Base-by-base conservation (phyloP, 2,888 invertebrate species). In the Drosophila emarginata region DNA sequence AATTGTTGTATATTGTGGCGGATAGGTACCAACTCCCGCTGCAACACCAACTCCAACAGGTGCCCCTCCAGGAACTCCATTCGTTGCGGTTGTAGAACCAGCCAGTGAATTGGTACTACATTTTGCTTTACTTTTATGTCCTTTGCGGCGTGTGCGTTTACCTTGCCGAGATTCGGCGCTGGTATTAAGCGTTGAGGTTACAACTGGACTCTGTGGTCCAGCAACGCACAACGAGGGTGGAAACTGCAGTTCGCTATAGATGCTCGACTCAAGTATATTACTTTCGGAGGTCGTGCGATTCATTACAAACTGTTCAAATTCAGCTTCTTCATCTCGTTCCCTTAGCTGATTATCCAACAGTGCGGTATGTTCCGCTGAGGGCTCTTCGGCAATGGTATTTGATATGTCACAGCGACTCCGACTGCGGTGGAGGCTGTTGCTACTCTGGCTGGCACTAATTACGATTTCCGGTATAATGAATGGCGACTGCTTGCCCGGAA, bases 1-100 rank as follows among this genome's bases (percentile, higher is more conserved):
- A 63, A 91, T 91, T 62, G 91, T 84, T 4, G 91, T 88, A 53
- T 91, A 91, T 39, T 91, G 91, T 5, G 91, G 91, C 57, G 90
- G 91, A 75, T 89, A 90, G 69, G 74, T 79, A 63, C 76, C 77
- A 59, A 80, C 71, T 6, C 18, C 54, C 6, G 74, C 71, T 12
- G 72, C 78, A 6, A 80, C 71, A 7, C 32, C 53, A 32, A 74
- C 67, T 14, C 71, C 78, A 9, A 76, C 84, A 61, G 84, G 72
- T 85, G 87, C 59, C 72, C 80, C 40, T 65, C 65, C 72, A 14
- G 57, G 57, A 3, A 39, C 39, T 7, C 67, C 45, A 45, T 18
- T 18, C 9, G 40, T 4, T 4, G 32, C 9, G 15, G 54, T 23
- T 6, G 72, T 1, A 15, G 51, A 58, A 15, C 66, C 58, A 37